Conservation (phyloP, 2,113 vertebrate genomes). For the Bujurquina vittata region DNA sequence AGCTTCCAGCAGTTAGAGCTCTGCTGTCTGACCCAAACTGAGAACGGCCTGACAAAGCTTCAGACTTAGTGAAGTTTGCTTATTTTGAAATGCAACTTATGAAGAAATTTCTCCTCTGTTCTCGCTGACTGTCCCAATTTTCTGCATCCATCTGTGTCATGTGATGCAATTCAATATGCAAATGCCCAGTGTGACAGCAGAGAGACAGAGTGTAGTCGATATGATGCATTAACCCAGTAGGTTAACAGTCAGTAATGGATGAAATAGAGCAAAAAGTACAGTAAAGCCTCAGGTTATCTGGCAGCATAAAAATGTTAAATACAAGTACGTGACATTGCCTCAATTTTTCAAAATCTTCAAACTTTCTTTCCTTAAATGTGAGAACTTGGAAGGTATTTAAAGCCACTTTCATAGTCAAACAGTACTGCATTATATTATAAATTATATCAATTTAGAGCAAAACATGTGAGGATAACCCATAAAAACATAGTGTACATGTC, state of each 20-base stretch:
- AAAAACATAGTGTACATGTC: not conserved
- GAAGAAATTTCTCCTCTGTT: not conserved
- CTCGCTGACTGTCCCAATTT: conserved; percentile 8
- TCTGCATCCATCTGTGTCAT: conserved; percentile 26
- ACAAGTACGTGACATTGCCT: not conserved
- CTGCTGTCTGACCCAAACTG: not conserved
- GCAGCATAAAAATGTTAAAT: not conserved
- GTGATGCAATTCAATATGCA: conserved; percentile 27
- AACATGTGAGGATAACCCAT: not conserved
- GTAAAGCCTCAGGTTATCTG: not conserved
- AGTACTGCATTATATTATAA: not conserved
- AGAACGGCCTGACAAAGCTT: conserved; percentile 22
- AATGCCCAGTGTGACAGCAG: not conserved
- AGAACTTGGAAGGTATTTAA: not conserved
- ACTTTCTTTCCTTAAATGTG: not conserved
- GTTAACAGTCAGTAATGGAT: conserved; percentile 10
- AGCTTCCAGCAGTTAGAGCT: not conserved
- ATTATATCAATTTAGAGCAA: not conserved
- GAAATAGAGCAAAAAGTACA: conserved; percentile 18
- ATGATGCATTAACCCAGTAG: not conserved
- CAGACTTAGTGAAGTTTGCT: conserved; percentile 9
- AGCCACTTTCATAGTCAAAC: not conserved
- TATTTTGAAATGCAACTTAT: conserved; percentile 23
- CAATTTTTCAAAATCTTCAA: not conserved
- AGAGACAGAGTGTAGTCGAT: not conserved